Evolutionary conservation across 1,140 invertebrate species (phyloP), one percentile per base, ranked within the genome.

Genomic region (Ruditapes philippinarum): DNA sequence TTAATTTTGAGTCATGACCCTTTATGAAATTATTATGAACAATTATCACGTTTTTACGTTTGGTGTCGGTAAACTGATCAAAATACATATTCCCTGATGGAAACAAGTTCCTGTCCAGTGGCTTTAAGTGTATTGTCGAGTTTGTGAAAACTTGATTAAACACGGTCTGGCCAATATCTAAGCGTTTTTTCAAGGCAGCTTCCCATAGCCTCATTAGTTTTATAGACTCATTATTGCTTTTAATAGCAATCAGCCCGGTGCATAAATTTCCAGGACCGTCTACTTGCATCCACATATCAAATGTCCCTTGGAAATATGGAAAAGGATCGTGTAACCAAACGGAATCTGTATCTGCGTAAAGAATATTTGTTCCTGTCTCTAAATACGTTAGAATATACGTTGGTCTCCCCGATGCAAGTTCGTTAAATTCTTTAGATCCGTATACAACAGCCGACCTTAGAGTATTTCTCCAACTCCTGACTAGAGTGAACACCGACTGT

Each of bases 251-350:
- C 33, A 70, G 25, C 5, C 65, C 65, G 7, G 65, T 70, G 25
- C 65, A 57, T 3, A 22, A 22, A 40, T 7, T 7, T 14, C 42
- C 42, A 45, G 42, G 42, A 7, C 42, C 42, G 42, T 70, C 65
- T 5, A 28, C 2, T 31, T 70, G 65, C 65, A 70, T 70, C 65
- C 65, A 70, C 3, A 70, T 40, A 5, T 70, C 65, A 40, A 36
- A 40, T 5, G 9, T 36, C n/a, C 65, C 65, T 7, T 5, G 5
- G 33, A 79, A 51, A 33, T 42, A 36, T 22, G 74, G 74, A 33
- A 79, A 54, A 12, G 74, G 74, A 57, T 79, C 22, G 2, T 31
- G 51, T 28, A 79, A 22, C 74, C 42, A 54, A 4, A 79, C 74
- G 19, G 74, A 7, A 54, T 79, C 74, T 36, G 54, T 12, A 54